Percentiles rank a stretch among this genome's conserved stretches.
These are phyloP conservation scores for Phalera bucephala DNA, from an alignment of 2,888 invertebrate species.

Conservation along the genomic window DNA sequence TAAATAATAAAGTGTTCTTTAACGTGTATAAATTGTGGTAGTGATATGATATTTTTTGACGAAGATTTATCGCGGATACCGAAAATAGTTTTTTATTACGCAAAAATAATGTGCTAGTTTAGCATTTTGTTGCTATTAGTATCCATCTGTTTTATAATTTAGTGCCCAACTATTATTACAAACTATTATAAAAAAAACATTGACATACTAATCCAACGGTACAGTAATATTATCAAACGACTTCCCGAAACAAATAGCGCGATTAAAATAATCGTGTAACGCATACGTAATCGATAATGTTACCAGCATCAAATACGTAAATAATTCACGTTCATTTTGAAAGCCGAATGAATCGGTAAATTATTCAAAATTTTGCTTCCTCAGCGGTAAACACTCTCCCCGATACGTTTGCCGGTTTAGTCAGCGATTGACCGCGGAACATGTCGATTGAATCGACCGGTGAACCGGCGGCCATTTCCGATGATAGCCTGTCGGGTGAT, in stretches of 20 bases:
- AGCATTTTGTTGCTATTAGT: no score
- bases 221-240: neutral
- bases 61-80: no score
- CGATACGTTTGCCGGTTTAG: slow-evolving; percentile 40
- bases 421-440: slow-evolving; percentile 45
- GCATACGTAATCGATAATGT: slow-evolving; percentile 8
- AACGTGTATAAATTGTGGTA: no score
- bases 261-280: slow-evolving; percentile 17
- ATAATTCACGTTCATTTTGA: slow-evolving; percentile 34
- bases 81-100: no score
- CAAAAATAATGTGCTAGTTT: no score
- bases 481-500: slow-evolving; percentile 60
- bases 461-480: slow-evolving; percentile 51
- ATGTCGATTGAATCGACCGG: slow-evolving; percentile 42
- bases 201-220: neutral
- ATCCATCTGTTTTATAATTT: no score
- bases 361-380: slow-evolving; percentile 45
- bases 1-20: no score
- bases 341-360: slow-evolving; percentile 42
- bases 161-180: no score
- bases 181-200: no score
- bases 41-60: no score
- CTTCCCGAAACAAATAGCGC: slow-evolving; percentile 5
- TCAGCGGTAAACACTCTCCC: slow-evolving; percentile 36
- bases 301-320: slow-evolving; percentile 22